A percentile compares a stretch with the other conserved stretches of the same genome.
These are phyloP conservation scores for Aegotheles bennettii DNA, from an alignment of 2,113 vertebrate genomes.

Conservation along the genomic window DNA sequence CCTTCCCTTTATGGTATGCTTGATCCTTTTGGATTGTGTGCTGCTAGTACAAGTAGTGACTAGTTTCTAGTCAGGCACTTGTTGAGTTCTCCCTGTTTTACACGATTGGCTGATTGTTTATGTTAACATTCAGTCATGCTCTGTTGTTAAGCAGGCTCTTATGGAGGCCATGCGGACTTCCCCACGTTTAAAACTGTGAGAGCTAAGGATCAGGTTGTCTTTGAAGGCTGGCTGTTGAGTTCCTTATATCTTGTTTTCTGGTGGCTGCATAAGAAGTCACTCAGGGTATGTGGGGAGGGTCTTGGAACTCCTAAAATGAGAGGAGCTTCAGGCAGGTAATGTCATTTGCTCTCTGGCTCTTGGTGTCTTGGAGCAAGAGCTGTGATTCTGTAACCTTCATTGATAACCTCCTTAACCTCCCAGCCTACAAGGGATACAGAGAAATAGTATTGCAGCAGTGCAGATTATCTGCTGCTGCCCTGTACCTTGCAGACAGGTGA, in stretches of 20 bases:
- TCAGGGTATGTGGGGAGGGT: neutral
- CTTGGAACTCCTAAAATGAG: neutral
- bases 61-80: neutral
- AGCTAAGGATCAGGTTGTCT: neutral
- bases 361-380: neutral
- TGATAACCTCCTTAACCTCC: no score
- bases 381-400: neutral
- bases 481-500: neutral
- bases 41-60: neutral
- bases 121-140: neutral
- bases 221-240: neutral
- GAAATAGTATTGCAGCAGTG: fast-evolving
- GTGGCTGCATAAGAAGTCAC: neutral
- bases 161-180: neutral
- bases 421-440: neutral
- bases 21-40: neutral
- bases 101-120: no score
- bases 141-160: neutral
- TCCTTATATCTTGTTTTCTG: neutral
- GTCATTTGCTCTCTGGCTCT: neutral
- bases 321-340: neutral
- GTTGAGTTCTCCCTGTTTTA: neutral
- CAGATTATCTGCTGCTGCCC: neutral
- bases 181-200: neutral
- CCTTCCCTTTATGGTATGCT: neutral